Conservation (phyloP, 2,797 vertebrate genomes). For the Moxostoma hubbsi region DNA sequence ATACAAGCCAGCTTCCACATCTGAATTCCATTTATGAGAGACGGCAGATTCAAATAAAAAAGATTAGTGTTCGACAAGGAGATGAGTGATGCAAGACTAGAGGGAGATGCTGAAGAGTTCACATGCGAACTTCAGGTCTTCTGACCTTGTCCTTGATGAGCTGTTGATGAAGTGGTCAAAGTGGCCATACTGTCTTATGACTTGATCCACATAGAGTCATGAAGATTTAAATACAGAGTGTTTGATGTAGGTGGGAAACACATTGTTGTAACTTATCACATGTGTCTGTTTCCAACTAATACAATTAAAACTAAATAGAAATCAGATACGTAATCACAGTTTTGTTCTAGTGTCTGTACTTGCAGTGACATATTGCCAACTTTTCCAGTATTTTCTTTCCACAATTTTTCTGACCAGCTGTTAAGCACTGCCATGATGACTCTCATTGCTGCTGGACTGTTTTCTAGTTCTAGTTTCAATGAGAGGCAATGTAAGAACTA, state of each 20-base stretch:
- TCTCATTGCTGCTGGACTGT: too few species aligned
- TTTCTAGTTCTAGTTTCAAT: too few species aligned
- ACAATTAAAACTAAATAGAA: neutral
- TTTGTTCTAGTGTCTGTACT: neutral
- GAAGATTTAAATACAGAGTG: too few species aligned
- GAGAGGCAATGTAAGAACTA: too few species aligned
- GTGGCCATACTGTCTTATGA: constrained; percentile 34
- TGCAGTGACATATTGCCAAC: neutral
- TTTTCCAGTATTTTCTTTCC: neutral
- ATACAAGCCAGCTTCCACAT: constrained; percentile 46
- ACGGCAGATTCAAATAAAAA: constrained; percentile 62
- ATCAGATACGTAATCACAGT: neutral
- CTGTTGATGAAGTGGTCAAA: constrained; percentile 46
- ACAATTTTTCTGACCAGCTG: neutral
- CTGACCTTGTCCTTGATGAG: constrained; percentile 5
- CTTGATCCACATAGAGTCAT: constrained; percentile 11
- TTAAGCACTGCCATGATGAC: too few species aligned
- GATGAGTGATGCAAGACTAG: constrained; percentile 67
- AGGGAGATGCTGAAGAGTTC: constrained; percentile 64
- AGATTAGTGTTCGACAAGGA: constrained; percentile 49
- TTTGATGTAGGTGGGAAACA: too few species aligned
- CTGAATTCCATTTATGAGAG: constrained; percentile 63
- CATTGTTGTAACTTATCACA: too few species aligned
- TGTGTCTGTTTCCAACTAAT: too few species aligned
- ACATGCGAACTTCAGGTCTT: constrained; percentile 48